These are phyloP conservation scores for Julus scandinavius DNA, from an alignment of 2,888 invertebrate species.

Conservation along the genomic window DNA sequence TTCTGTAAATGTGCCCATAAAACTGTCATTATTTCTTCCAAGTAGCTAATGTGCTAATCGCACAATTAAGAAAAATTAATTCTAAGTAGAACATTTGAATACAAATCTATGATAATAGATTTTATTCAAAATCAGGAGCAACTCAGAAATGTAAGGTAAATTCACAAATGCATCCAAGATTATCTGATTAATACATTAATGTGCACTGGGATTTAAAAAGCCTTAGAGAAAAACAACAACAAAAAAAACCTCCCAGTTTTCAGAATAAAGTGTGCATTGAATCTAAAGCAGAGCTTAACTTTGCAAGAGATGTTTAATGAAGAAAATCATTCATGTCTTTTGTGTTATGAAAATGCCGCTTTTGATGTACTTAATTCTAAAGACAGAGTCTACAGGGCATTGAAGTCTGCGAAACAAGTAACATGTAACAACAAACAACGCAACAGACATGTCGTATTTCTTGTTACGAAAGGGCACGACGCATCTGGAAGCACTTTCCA, in stretches of 20 bases:
- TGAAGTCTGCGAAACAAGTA: neutral
- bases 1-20: too few species aligned
- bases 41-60: too few species aligned
- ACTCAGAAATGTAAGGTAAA: neutral
- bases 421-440: neutral
- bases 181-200: slow-evolving; percentile 36
- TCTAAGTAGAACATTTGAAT: too few species aligned
- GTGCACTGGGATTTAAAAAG: neutral
- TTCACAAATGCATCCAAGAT: neutral
- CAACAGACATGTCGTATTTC: neutral
- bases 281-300: neutral
- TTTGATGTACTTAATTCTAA: slow-evolving; percentile 10
- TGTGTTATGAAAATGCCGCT: slow-evolving; percentile 14
- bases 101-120: too few species aligned
- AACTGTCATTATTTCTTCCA: too few species aligned
- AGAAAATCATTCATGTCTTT: slow-evolving; percentile 23
- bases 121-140: neutral
- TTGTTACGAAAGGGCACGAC: neutral
- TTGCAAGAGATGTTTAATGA: neutral
- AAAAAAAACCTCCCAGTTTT: neutral
- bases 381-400: neutral
- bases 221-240: neutral
- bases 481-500: neutral
- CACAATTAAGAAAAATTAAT: too few species aligned
- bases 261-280: neutral